Percentiles rank a stretch among this genome's conserved stretches.
phyloP scores from a whole-genome alignment of 1,140 invertebrate species.

The Drosophila asahinai region DNA sequence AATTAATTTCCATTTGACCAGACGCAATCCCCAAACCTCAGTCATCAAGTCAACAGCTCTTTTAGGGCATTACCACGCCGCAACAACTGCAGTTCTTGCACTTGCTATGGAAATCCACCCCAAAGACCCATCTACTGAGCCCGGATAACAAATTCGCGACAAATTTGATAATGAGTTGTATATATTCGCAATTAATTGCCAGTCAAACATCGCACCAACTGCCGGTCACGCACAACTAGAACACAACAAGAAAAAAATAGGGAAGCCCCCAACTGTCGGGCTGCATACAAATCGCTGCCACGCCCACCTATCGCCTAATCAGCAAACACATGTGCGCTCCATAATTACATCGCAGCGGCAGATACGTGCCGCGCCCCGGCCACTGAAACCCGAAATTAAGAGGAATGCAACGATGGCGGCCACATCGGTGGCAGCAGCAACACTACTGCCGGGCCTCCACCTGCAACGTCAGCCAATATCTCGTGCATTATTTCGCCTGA shows the following conservation, averaged over 20 bases:
- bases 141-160: slow-evolving; percentile 64
- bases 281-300: slow-evolving; percentile 68
- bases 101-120: background rate
- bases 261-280: slow-evolving; percentile 14
- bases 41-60: slow-evolving; percentile 32
- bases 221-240: slow-evolving; percentile 66
- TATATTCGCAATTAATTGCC: slow-evolving; percentile 73
- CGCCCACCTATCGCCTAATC: slow-evolving; percentile 71
- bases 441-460: slow-evolving; percentile 2
- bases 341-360: slow-evolving; percentile 72
- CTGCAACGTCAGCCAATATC: slow-evolving; percentile 33
- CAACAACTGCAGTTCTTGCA: slow-evolving; percentile 37
- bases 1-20: slow-evolving; percentile 21
- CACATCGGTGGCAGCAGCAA: slow-evolving; percentile 19
- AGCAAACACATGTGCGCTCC: slow-evolving; percentile 80
- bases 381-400: slow-evolving; percentile 80
- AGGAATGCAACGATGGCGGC: slow-evolving; percentile 52
- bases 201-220: slow-evolving; percentile 78
- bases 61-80: slow-evolving; percentile 40
- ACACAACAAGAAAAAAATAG: slow-evolving; percentile 16
- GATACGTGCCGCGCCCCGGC: slow-evolving; percentile 70
- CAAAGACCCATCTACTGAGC: background rate
- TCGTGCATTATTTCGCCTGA: slow-evolving; percentile 52
- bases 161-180: slow-evolving; percentile 78
- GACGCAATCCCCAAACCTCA: background rate